Evolutionary conservation across 2,797 vertebrate species (phyloP), one percentile per base, ranked within the genome.

Genomic region (Pseudopleuronectes americanus): DNA sequence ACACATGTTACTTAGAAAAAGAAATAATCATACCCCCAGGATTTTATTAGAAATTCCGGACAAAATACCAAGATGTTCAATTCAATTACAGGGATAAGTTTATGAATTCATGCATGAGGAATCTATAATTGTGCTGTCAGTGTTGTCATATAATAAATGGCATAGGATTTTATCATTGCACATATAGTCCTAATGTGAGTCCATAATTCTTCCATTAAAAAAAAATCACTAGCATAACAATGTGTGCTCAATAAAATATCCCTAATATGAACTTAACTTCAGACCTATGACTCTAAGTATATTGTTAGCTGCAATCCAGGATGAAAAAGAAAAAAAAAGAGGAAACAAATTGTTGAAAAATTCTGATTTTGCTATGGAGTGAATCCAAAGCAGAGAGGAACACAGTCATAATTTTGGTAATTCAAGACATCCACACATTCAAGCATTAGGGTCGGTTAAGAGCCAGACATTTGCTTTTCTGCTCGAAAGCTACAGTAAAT

Each of bases 401-500:
- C 54, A 69, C 26, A 4, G 64, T 76, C 49, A 45, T 80, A 71
- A 74, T 66, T 79, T 38, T 57, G 51, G 31, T 43, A 61, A 78
- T 53, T 64, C 62, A 59, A 55, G 31, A 68, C 5, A 21, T 73
- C 49, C 45, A 55, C 38, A 80, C 78, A 61, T 73, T 76, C 24
- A 53, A 77, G 64, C 9, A 22, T 78, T 31, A 57, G 22, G 75
- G 70, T 49, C 57, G 26, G 66, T 78, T 57, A 62, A 33, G 45
- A 64, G 28, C 24, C 31, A 77, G 55, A 78, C 61, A 77, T 68
- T 52, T 60, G 47, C 67, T 51, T 67, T 17, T 76, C 56, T 70
- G 43, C 49, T 78, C 47, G 61, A 31, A 71, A 76, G 63, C 74
- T 49, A 74, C 57, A 67, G 64, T 79, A 80, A 83, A 87, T 80